Evolutionary conservation across 2,888 invertebrate species (phyloP).

Genomic region (Aleiodes alternator): DNA sequence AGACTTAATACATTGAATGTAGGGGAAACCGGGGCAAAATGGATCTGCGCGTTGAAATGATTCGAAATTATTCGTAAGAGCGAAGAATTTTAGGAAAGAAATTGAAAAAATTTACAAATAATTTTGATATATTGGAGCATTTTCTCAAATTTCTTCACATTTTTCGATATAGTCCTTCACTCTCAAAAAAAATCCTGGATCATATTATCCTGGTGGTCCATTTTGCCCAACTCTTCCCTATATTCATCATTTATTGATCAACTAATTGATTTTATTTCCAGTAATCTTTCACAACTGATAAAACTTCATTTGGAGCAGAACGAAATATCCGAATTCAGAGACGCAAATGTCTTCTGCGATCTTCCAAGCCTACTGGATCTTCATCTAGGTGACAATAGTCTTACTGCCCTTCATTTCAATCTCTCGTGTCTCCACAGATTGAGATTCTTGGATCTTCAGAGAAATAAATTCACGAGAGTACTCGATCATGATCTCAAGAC

Average conservation of each 20-base stretch:
- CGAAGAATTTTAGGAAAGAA: too few relatives aligned
- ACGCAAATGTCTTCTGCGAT: slow-evolving; percentile 83
- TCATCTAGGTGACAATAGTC: slow-evolving; percentile 82
- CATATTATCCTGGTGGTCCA: too few relatives aligned
- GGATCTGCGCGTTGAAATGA: too few relatives aligned
- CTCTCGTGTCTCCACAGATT: slow-evolving; percentile 81
- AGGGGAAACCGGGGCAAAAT: too few relatives aligned
- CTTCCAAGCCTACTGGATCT: slow-evolving; percentile 82
- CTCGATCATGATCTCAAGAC: slow-evolving; percentile 76
- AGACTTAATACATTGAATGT: too few relatives aligned
- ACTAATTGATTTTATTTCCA: slow-evolving; percentile 57
- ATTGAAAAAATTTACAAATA: too few relatives aligned
- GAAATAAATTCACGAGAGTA: slow-evolving; percentile 80
- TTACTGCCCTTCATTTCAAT: slow-evolving; percentile 81
- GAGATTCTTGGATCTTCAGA: slow-evolving; percentile 82
- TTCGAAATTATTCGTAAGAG: too few relatives aligned
- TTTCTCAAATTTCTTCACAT: too few relatives aligned
- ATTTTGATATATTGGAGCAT: too few relatives aligned
- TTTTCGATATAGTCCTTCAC: too few relatives aligned
- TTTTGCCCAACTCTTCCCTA: not conserved
- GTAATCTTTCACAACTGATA: slow-evolving; percentile 80
- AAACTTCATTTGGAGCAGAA: slow-evolving; percentile 87
- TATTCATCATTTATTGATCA: slow-evolving; percentile 5
- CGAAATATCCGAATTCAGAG: slow-evolving; percentile 82
- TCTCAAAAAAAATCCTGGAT: too few relatives aligned